Base-by-base conservation (phyloP, 2,888 invertebrate genomes). In the Cerastis rubricosa region DNA sequence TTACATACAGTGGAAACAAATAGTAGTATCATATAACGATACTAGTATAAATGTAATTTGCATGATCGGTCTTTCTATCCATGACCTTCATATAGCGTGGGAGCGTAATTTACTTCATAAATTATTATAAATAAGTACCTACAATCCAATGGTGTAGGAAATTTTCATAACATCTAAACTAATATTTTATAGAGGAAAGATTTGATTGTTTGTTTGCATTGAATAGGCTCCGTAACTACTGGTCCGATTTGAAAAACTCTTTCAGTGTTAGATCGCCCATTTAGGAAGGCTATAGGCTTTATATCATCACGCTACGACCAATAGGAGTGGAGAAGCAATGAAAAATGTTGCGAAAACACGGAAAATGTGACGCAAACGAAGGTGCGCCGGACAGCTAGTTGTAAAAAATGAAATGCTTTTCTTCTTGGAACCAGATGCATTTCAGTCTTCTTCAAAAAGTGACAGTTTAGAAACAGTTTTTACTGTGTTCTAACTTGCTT, bases 31-130 rank as follows among this genome's bases (percentile, higher is more conserved):
- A 51, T 78, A 51, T 81, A 64, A 73, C 66, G 73, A 66, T 73
- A 63, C 61, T 49, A 43, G 57, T 64, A 70, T 83, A 63, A 43
- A 29, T 80, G 67, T 70, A 71, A 76, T 85, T 85, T 78, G 77
- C 73, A 66, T 76, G 67, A 65, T 85, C 57, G 45, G 59, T 85
- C 67, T 81, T 74, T 76, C 67, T 71, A 80, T 25, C 25, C 57
- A 14, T 68, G 75, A 75, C 84, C 84, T 84, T 84, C 73, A 17
- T 12, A 61, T 59, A 64, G 64, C 71, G 72, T 74, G 72, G 63
- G 74, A 69, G 40, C 14, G 25, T 47, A 72, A 45, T 71, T 73
- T 51, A 49, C 64, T 69, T 47, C 45, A 76, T 29, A 59, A 65
- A 59, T 76, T 14, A 77, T 65, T 49, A 29, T 14, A 35, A 76